Base-by-base conservation (phyloP, 2,888 invertebrate genomes). In the Drosophila aldrichi region DNA sequence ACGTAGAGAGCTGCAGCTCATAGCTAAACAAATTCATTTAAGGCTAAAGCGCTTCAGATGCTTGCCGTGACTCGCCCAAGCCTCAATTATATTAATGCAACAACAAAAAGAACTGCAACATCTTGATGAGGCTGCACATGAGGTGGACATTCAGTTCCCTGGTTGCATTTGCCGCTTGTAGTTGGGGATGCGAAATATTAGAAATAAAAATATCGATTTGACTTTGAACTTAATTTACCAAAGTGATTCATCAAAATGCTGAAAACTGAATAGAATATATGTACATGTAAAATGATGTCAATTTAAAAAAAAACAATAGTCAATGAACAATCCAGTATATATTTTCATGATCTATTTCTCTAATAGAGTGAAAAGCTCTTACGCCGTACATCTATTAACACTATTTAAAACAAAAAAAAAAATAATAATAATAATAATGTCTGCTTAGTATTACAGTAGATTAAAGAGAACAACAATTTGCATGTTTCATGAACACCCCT, bases 161-260 rank as follows among this genome's bases (percentile, higher is more conserved):
- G 2, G 41, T 52, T 62, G 55, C 76, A 72, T 16, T 43, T 62
- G 34, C 25, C 9, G 22, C 20, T 68, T 62, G 65, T 59, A 52
- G 43, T 51, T 56, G 52, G 51, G 16, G 41, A 29, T 55, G 55
- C 2, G 9, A 32, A 14, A 14, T 41, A 25, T 20, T 14, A 0
- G 14, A 51, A 34, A 16, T 8, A 4, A 3, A 38, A 1, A 12
- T n/a, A 38, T 52, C 52, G 22, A 52, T 38, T 38, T 52, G 6
- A 20, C 32, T 14, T 1, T 6, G n/a, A 1, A 20, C 0, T 32
- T 2, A 20, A 22, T 43, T 20, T 4, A 41, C 41, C 0, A 10
- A 48, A 3, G 32, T 29, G 3, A 29, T 9, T 48, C 12, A 48
- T 48, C 6, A 29, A 29, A 48, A 29, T 48, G 1, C 6, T 25